Evolutionary conservation across 2,797 vertebrate species (phyloP).

Genomic region (Lagodon rhomboides): DNA sequence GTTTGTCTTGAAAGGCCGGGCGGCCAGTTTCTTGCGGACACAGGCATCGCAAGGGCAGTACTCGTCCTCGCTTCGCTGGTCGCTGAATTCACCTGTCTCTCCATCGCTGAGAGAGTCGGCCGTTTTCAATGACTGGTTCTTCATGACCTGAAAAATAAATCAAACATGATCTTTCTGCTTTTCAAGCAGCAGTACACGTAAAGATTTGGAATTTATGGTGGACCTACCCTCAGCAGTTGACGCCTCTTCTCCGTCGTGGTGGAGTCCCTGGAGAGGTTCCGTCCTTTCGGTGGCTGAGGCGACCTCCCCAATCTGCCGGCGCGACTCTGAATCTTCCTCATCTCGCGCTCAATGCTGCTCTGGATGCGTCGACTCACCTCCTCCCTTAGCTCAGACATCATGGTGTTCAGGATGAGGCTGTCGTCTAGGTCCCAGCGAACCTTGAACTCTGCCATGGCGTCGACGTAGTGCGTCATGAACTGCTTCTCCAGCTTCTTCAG

Average conservation of each 20-base stretch:
- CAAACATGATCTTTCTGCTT: neutral
- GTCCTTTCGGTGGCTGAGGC: constrained; percentile 69
- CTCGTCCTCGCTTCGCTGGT: constrained; percentile 85
- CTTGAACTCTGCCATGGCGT: constrained; percentile 88
- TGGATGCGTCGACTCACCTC: constrained; percentile 90
- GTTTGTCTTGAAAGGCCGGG: constrained; percentile 58
- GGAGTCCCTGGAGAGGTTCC: constrained; percentile 71
- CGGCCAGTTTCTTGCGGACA: constrained; percentile 84
- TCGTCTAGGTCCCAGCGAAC: constrained; percentile 91
- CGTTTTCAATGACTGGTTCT: constrained; percentile 82
- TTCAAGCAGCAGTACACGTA: neutral
- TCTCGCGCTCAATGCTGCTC: constrained; percentile 86
- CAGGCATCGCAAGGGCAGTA: constrained; percentile 93
- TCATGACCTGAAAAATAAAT: constrained; percentile 81
- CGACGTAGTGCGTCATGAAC: constrained; percentile 91
- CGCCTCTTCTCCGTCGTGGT: constrained; percentile 87
- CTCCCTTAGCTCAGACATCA: constrained; percentile 89
- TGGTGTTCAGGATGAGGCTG: constrained; percentile 84
- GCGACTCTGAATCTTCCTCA: constrained; percentile 86
- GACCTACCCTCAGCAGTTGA: constrained; percentile 80
- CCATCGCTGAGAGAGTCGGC: constrained; percentile 77
- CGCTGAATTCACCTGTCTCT: constrained; percentile 72
- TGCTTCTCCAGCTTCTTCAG: constrained; percentile 91
- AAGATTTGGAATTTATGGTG: neutral
- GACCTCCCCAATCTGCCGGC: constrained; percentile 57